phyloP scores from a whole-genome alignment of 1,140 invertebrate genomes.

The Gryllus bimaculatus region DNA sequence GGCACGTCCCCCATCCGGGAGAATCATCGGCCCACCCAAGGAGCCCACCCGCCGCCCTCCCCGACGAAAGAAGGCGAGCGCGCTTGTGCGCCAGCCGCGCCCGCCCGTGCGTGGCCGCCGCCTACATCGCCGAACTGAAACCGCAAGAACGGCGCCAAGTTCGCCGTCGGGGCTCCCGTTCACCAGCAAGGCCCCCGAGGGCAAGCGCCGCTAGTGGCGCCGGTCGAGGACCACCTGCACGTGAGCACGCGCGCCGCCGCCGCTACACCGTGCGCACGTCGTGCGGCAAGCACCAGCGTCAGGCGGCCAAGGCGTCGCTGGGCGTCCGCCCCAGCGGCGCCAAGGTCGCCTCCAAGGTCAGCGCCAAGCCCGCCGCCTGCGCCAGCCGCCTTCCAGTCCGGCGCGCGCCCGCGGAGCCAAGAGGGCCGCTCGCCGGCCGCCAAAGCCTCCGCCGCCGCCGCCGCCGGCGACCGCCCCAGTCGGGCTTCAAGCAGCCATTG shows the following conservation, averaged over 20 bases:
- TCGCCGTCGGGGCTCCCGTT: not conserved
- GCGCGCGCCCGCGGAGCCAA: not conserved
- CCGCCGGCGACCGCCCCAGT: not conserved
- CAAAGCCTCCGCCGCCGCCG: not conserved
- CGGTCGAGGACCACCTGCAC: not conserved
- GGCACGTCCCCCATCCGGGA: not conserved
- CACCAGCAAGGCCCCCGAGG: not conserved
- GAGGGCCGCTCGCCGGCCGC: too few species aligned
- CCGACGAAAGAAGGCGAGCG: not conserved
- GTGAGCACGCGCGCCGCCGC: not conserved
- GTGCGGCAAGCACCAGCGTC: not conserved
- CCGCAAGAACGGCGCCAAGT: not conserved
- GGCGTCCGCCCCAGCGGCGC: not conserved
- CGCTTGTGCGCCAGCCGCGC: too few species aligned
- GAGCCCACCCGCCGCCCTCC: not conserved
- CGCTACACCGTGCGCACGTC: not conserved
- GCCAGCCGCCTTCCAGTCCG: not conserved
- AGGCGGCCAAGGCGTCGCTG: not conserved
- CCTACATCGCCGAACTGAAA: not conserved
- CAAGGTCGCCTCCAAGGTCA: not conserved
- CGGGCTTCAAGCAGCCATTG: not conserved
- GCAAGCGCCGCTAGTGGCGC: not conserved
- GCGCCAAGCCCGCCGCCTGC: not conserved
- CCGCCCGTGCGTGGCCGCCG: not conserved
- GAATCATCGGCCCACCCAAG: not conserved